A percentile compares a stretch with the other conserved stretches of the same genome.
Conservation (phyloP, 2,888 invertebrate genomes). For the Agrotis clavis region DNA sequence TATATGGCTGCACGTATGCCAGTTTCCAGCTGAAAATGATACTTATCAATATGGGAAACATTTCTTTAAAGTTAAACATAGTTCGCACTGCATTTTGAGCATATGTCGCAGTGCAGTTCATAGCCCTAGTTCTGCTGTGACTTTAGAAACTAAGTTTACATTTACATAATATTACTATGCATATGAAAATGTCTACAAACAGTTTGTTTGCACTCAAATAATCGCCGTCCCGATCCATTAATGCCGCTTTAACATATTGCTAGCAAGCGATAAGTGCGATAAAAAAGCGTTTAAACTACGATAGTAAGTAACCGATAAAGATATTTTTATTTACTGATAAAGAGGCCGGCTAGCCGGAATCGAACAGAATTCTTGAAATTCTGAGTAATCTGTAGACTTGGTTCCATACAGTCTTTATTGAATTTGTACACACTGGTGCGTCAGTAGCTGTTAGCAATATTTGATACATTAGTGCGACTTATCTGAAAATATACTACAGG, state of each 20-base stretch:
- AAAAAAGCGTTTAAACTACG: slow-evolving; percentile 70
- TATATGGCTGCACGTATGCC: too few relatives aligned
- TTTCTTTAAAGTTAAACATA: neutral
- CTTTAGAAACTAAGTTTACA: neutral
- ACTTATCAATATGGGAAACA: neutral
- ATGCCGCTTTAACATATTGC: slow-evolving; percentile 62
- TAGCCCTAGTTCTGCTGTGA: neutral
- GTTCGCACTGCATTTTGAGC: neutral
- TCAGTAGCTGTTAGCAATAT: neutral
- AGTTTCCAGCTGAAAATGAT: too few relatives aligned
- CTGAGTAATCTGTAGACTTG: slow-evolving; percentile 24
- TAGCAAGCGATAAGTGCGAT: slow-evolving; percentile 68
- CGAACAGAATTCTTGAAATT: slow-evolving; percentile 49
- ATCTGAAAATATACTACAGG: slow-evolving; percentile 2
- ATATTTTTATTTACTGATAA: slow-evolving; percentile 64
- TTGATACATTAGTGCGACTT: neutral
- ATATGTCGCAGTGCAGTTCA: neutral
- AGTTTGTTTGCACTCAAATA: slow-evolving; percentile 44
- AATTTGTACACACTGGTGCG: slow-evolving; percentile 15
- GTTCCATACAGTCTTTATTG: slow-evolving; percentile 13
- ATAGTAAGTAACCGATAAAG: slow-evolving; percentile 70
- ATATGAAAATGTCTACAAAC: slow-evolving; percentile 7
- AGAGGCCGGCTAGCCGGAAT: slow-evolving; percentile 52
- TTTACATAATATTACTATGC: neutral
- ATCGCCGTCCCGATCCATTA: slow-evolving; percentile 58